phyloP scores from a whole-genome alignment of 2,113 vertebrate species.

The Capreolus pygargus region DNA sequence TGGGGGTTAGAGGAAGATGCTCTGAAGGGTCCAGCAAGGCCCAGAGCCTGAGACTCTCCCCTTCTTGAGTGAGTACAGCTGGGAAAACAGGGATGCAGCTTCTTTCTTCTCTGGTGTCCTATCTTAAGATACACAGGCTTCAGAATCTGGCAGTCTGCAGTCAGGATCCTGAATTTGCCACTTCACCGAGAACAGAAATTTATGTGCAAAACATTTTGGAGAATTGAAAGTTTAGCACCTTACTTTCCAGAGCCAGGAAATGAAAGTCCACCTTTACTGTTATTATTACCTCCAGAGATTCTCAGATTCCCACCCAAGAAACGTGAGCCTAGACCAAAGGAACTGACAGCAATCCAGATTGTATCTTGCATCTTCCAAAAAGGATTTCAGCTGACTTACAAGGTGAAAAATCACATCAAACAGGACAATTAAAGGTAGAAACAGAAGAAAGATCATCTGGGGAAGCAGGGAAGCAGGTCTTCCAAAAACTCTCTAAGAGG shows the following conservation, averaged over 20 bases:
- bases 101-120: not conserved
- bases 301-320: not conserved
- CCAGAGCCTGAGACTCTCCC: not conserved
- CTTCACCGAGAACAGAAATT: not conserved
- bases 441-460: not conserved
- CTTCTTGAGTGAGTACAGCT: not conserved
- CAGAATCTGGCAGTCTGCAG: not conserved
- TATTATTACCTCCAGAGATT: not conserved
- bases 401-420: not conserved
- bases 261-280: not conserved
- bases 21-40: not conserved
- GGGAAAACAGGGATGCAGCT: not conserved
- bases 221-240: not conserved
- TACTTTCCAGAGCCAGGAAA: not conserved
- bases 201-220: not conserved
- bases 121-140: not conserved
- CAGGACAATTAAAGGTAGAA: not conserved
- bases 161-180: not conserved
- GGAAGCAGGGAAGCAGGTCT: conserved; percentile 31
- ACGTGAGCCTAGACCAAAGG: not conserved
- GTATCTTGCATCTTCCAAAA: not conserved
- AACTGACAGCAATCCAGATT: not conserved
- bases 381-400: not conserved
- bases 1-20: not conserved
- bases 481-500: conserved; percentile 38